Base-by-base conservation (phyloP, 2,888 invertebrate species). In the Pristionchus exspectatus region DNA sequence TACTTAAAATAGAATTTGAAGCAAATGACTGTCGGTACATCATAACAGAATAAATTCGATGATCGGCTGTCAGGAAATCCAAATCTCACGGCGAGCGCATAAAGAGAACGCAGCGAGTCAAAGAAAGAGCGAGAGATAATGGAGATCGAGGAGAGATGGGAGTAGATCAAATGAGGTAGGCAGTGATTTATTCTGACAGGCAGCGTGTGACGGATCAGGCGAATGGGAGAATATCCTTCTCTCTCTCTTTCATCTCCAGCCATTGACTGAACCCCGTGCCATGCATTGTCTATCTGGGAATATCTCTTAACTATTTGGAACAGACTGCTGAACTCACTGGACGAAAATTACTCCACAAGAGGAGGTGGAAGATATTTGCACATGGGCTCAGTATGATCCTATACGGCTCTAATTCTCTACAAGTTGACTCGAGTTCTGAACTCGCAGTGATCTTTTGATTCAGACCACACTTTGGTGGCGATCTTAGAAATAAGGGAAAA, bases 1-100 rank as follows among this genome's bases (percentile, higher is more conserved):
- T 7, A 24, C 63, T n/a, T n/a, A 72, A 33, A 72, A 33, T 72
- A 33, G 4, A 9, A 33, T 72, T 30, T 30, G 24, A 30, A 33
- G 72, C 50, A 81, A n/a, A 81, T 81, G 44, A 24, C 12, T 44
- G 10, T 5, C 21, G 24, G 38, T 54, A 24, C 83, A 77, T 77
- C 44, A 44, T 30, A 77, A 77, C 81, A 81, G n/a, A 54, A 81
- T 81, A 50, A 81, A 81, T 81, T n/a, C 33, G 81, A n/a, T 14
- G 33, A 21, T 27, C 7, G 27, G 27, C 33, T 16, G 10, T 81
- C 81, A n/a, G 81, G 74, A 74, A 74, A 33, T 74, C 18, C 16
- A 38, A 10, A 27, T 83, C 63, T 54, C 30, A 83, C 21, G 18
- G 38, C 10, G 30, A 56, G 38, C 10, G 30, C 30, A 63, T 85